Conservation (phyloP, 2,797 vertebrate genomes). For the Gila robusta region DNA sequence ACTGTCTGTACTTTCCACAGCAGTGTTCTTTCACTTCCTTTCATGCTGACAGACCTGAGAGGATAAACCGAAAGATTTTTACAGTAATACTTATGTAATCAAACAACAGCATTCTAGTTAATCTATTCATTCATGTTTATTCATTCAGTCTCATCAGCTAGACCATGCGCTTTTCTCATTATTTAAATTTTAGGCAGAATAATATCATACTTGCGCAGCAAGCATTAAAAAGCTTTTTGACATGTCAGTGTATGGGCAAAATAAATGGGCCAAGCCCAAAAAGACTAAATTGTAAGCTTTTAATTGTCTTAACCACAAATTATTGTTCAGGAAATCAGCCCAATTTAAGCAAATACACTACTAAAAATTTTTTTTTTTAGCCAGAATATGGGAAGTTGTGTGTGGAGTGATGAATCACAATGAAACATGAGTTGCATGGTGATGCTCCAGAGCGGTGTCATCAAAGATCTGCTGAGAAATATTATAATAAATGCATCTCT, state of each 20-base stretch:
- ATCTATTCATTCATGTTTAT: slow-evolving; percentile 38
- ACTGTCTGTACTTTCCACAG: slow-evolving; percentile 28
- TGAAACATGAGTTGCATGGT: not conserved
- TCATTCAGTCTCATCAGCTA: not conserved
- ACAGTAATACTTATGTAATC: slow-evolving; percentile 10
- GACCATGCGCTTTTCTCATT: not conserved
- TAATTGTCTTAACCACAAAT: not conserved
- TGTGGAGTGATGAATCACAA: not conserved
- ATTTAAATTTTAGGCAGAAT: not conserved
- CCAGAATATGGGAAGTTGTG: not conserved
- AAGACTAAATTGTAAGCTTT: not conserved
- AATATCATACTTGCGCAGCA: not conserved
- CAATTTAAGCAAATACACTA: not conserved
- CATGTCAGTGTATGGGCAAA: not conserved
- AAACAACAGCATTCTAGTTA: not conserved
- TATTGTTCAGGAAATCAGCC: not conserved
- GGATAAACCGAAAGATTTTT: not conserved
- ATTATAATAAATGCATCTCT: not conserved
- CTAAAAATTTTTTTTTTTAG: not conserved
- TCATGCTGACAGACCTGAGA: slow-evolving; percentile 20
- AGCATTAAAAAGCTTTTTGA: not conserved
- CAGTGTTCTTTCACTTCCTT: slow-evolving; percentile 25
- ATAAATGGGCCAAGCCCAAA: not conserved
- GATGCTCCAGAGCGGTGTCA: not conserved
- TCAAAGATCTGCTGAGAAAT: not conserved